phyloP scores from a whole-genome alignment of 1,140 invertebrate genomes.

The Nasonia giraulti region DNA sequence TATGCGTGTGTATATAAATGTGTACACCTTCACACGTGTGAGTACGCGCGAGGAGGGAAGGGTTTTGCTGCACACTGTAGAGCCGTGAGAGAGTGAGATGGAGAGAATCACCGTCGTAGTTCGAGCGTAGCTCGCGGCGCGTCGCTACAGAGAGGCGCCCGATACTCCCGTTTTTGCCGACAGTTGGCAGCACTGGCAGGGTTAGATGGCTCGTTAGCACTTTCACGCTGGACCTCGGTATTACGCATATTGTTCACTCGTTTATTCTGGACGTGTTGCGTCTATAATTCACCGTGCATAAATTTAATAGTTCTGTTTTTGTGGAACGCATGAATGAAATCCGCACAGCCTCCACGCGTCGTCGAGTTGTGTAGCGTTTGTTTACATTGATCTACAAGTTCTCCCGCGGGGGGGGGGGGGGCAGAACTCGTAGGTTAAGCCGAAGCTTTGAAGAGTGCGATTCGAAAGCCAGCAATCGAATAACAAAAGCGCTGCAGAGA shows the following conservation, averaged over 20 bases:
- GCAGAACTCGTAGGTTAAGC: slow-evolving; percentile 4
- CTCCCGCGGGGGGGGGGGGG: no score
- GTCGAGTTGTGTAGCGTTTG: neutral
- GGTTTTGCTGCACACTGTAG: slow-evolving; percentile 25
- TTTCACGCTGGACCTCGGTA: neutral
- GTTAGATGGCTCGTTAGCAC: slow-evolving; percentile 36
- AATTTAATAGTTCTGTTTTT: no score
- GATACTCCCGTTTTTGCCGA: slow-evolving; percentile 53
- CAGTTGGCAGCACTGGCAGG: slow-evolving; percentile 72
- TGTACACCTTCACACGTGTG: neutral
- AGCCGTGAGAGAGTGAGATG: slow-evolving; percentile 37
- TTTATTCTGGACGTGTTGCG: no score
- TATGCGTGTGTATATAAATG: neutral
- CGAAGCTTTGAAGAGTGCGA: slow-evolving; percentile 23
- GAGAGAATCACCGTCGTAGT: slow-evolving; percentile 50
- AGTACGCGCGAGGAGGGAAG: slow-evolving; percentile 12
- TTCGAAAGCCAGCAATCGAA: slow-evolving; percentile 40
- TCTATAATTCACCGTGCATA: no score
- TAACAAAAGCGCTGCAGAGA: slow-evolving; percentile 34
- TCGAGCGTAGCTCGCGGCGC: slow-evolving; percentile 47
- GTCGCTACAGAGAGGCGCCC: slow-evolving; percentile 54
- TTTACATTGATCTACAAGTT: neutral
- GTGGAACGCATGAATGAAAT: no score
- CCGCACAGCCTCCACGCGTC: no score
- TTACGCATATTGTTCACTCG: neutral